Evolutionary conservation across 1,140 invertebrate genomes (phyloP), one percentile per base, ranked within the genome.

Genomic region (Pogonognathellus flavescens): DNA sequence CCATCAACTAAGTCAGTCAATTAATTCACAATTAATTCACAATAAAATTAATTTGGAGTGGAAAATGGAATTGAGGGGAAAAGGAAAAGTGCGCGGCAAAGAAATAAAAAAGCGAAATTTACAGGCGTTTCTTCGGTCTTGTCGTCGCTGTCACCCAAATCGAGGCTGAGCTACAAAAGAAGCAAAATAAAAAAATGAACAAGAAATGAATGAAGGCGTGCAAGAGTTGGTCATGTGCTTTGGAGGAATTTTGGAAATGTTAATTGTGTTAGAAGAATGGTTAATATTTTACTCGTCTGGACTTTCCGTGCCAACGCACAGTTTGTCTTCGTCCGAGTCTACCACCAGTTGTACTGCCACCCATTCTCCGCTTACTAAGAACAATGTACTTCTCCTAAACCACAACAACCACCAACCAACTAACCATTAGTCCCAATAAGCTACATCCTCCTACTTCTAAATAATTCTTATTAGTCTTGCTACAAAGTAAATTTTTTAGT

Each of bases 241-340:
- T n/a, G n/a, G n/a, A n/a, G n/a, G n/a, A n/a, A n/a, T n/a, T n/a
- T n/a, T n/a, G n/a, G n/a, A n/a, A n/a, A n/a, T n/a, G n/a, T n/a
- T n/a, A n/a, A n/a, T n/a, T n/a, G n/a, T n/a, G n/a, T n/a, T n/a
- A n/a, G n/a, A n/a, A 31, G 16, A 49, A 70, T 66, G 7, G 8
- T 1, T n/a, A n/a, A n/a, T n/a, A n/a, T n/a, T 84, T 88, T 88
- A 88, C 88, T 82, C 88, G 85, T 83, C 88, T 82, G 18, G 88
- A 87, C 85, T 86, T 87, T 70, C 84, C 86, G 16, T 88, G 88
- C 86, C 88, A 87, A 9, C 85, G 82, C 57, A 88, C 85, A 22
- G 88, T 88, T 85, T 87, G 88, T 25, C 84, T 72, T 25, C 88
- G 88, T 82, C 53, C 81, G 70, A 88, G 86, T 80, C 88, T 70